phyloP scores from a whole-genome alignment of 1,140 invertebrate genomes.

The Hirudo medicinalis region DNA sequence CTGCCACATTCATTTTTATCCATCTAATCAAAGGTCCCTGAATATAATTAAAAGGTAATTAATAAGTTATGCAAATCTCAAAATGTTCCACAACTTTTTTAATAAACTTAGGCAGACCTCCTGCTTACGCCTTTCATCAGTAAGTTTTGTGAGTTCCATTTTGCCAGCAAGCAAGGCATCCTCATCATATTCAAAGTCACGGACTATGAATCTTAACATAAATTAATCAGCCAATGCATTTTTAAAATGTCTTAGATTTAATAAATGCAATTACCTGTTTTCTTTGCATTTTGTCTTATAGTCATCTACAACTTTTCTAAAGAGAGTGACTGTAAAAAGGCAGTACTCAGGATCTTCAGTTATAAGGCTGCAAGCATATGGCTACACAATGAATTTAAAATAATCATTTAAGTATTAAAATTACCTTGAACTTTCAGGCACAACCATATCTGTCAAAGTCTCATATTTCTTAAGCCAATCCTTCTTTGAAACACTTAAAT shows the following conservation, averaged over 20 bases:
- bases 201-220: slow-evolving; percentile 65
- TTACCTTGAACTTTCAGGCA: slow-evolving; percentile 57
- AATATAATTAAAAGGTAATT: not conserved
- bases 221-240: not conserved
- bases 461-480: slow-evolving; percentile 90
- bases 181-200: slow-evolving; percentile 96
- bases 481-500: slow-evolving; percentile 55
- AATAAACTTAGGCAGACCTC: slow-evolving; percentile 51
- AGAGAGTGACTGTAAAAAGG: slow-evolving; percentile 84
- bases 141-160: slow-evolving; percentile 89
- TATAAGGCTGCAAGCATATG: slow-evolving; percentile 47
- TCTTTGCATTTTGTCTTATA: slow-evolving; percentile 92
- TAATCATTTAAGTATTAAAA: not conserved
- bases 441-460: slow-evolving; percentile 90
- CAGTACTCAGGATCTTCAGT: slow-evolving; percentile 83
- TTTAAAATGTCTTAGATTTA: not conserved
- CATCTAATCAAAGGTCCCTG: slow-evolving; percentile 86
- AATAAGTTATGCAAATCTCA: not conserved
- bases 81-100: not conserved
- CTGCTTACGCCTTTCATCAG: slow-evolving; percentile 96
- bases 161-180: slow-evolving; percentile 87
- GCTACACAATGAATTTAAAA: not conserved
- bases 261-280: slow-evolving; percentile 56
- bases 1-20: slow-evolving; percentile 98
- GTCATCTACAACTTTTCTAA: slow-evolving; percentile 91